Evolutionary conservation across 2,113 vertebrate species (phyloP), one percentile per base, ranked within the genome.

Genomic region (Megalops atlanticus): DNA sequence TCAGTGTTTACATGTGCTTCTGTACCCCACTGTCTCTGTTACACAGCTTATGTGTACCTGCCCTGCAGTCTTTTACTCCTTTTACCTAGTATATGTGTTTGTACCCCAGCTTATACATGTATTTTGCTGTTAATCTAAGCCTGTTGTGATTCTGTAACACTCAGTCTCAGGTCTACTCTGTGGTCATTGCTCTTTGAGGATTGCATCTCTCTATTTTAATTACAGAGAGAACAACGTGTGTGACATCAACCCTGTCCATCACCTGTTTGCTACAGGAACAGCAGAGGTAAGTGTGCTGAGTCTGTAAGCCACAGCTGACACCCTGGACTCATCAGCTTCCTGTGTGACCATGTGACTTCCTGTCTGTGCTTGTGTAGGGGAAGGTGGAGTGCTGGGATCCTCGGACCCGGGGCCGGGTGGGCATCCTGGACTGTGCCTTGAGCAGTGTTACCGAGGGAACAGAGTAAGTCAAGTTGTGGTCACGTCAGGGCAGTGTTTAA

Each of bases 321-420:
- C n/a, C 76, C 7, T 74, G 8, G 12, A 18, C 31, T 35, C 41
- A 33, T 11, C 11, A 41, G n/a, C 35, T 18, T 39, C 8, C 68
- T 31, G 0, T 35, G 36, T 73, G 18, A 68, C 10, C 31, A 3
- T 47, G 39, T 76, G 73, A 31, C 41, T 64, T 1, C 36, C 10
- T 47, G 4, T 8, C 2, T 41, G 33, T 36, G 18, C 0, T 39
- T 52, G 21, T 70, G 36, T 77, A 99, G 98, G 98, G 98, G 6
- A 94, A 94, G 79, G 97, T 99, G 12, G 98, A 99, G 83, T 99
- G 97, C 92, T 99, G 98, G 98, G 98, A 99, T 85, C 98, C 98
- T 11, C 94, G 98, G 49, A 92, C 93, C 2, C 92, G 98, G 78
- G 93, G 77, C 71, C 92, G 96, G 58, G 98, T 97, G 36, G 97